phyloP scores from a whole-genome alignment of 1,140 invertebrate species.

The Saccostrea echinata region DNA sequence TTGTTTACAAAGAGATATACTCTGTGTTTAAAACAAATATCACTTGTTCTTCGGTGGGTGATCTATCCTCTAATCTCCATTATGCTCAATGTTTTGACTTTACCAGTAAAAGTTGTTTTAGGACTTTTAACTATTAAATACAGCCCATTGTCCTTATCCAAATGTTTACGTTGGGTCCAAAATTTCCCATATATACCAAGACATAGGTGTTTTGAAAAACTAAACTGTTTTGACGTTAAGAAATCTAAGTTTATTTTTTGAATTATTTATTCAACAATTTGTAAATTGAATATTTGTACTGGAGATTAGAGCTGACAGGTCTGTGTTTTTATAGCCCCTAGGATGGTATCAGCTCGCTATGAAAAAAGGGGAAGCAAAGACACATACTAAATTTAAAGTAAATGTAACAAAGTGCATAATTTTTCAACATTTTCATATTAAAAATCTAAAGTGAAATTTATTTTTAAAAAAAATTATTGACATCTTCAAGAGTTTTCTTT shows the following conservation, averaged over 20 bases:
- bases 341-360: not conserved
- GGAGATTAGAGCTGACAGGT: conserved; percentile 7
- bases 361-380: not conserved
- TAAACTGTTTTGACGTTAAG: conserved; percentile 46
- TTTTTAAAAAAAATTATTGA: not conserved
- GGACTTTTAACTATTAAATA: conserved; percentile 7
- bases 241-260: conserved; percentile 43
- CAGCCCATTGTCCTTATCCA: conserved; percentile 1
- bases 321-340: conserved; percentile 39
- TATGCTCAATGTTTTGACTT: conserved; percentile 25
- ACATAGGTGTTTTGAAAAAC: conserved; percentile 39
- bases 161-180: conserved; percentile 19
- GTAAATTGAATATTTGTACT: conserved; percentile 40
- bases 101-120: conserved; percentile 31
- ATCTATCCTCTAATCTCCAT: conserved; percentile 26
- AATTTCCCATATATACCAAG: conserved; percentile 33
- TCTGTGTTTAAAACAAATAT: conserved; percentile 30
- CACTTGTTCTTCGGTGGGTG: conserved; percentile 12
- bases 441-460: not conserved
- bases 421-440: not conserved
- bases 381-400: not conserved
- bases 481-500: not conserved
- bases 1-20: conserved; percentile 15
- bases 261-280: conserved; percentile 41
- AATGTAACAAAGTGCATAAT: not conserved